Evolutionary conservation across 2,888 invertebrate species (phyloP).

Genomic region (Rhagonycha fulva): DNA sequence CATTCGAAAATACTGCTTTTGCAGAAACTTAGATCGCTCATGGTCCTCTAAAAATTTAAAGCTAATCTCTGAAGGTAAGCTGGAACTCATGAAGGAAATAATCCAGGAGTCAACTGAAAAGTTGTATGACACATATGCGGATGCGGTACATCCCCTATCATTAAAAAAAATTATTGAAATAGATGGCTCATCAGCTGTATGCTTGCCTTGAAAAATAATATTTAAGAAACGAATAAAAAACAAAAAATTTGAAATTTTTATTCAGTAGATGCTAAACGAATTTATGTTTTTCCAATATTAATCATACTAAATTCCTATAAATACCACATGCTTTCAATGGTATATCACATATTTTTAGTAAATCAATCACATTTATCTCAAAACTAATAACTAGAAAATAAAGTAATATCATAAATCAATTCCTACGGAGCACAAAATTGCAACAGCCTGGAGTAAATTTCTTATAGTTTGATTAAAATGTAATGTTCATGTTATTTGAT

Average conservation of each 20-base stretch:
- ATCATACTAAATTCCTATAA: neutral
- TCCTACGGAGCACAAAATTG: neutral
- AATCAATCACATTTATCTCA: neutral
- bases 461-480: neutral
- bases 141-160: too few relatives aligned
- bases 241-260: neutral
- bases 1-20: too few relatives aligned
- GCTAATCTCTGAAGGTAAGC: too few relatives aligned
- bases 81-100: too few relatives aligned
- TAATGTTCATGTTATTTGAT: neutral
- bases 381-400: neutral
- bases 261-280: neutral
- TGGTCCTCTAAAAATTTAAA: too few relatives aligned
- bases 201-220: too few relatives aligned
- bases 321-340: neutral
- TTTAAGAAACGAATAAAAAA: neutral
- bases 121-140: too few relatives aligned
- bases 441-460: neutral
- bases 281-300: neutral
- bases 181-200: too few relatives aligned
- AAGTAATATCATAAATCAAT: neutral
- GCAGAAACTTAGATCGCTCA: too few relatives aligned
- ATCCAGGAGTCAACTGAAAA: too few relatives aligned
- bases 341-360: neutral
- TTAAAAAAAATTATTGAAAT: too few relatives aligned